Evolutionary conservation across 2,888 invertebrate species (phyloP).

Genomic region (Agrotis ipsilon): DNA sequence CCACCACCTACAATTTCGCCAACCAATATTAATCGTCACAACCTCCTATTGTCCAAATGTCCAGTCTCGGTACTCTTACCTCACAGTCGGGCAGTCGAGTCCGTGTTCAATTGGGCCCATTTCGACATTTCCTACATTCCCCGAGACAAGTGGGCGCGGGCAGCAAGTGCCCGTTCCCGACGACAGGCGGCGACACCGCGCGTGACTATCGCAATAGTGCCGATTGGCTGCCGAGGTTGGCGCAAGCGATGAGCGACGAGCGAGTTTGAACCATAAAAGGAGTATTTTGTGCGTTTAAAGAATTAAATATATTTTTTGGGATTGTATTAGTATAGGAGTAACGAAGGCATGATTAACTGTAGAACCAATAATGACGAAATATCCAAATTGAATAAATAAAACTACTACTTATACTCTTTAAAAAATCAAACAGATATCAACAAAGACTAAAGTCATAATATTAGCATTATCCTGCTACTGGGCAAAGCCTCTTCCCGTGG

Average conservation of each 20-base stretch:
- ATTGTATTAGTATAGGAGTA: too few species aligned
- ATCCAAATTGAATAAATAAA: too few species aligned
- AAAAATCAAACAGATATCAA: too few species aligned
- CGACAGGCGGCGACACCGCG: slow-evolving; percentile 71
- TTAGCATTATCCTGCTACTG: too few species aligned
- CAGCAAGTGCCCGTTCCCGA: slow-evolving; percentile 69
- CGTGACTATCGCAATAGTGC: slow-evolving; percentile 77
- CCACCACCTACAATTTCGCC: slow-evolving; percentile 14
- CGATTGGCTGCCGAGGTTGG: slow-evolving; percentile 15
- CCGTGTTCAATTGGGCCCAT: slow-evolving; percentile 52
- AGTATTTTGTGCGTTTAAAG: too few species aligned
- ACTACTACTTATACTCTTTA: too few species aligned
- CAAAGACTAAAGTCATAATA: too few species aligned
- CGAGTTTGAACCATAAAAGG: neutral
- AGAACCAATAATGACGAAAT: too few species aligned
- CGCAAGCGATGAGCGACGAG: slow-evolving; percentile 9
- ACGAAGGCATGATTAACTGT: too few species aligned
- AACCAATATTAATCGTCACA: slow-evolving; percentile 27
- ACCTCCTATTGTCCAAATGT: slow-evolving; percentile 59
- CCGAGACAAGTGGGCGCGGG: slow-evolving; percentile 77
- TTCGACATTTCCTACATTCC: slow-evolving; percentile 69
- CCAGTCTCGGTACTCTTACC: slow-evolving; percentile 46
- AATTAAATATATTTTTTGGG: too few species aligned
- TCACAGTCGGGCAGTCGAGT: slow-evolving; percentile 25
- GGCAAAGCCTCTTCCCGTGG: too few species aligned